Conservation (phyloP, 2,888 invertebrate genomes). For the Tipula vernalis region DNA sequence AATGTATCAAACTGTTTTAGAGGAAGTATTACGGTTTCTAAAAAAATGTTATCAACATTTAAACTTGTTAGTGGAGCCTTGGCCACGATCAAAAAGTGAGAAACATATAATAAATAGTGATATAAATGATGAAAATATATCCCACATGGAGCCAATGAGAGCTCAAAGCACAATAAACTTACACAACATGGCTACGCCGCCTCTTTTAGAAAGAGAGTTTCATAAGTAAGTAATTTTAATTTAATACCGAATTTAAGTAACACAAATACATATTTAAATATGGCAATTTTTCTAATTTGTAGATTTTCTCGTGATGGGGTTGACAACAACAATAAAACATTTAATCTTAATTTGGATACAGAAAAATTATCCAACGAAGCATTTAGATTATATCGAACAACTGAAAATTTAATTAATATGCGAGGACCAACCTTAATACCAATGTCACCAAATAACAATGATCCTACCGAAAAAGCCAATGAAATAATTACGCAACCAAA, state of each 20-base stretch:
- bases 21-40: slow-evolving; percentile 51
- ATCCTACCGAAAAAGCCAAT: background rate
- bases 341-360: slow-evolving; percentile 39
- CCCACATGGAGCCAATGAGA: background rate
- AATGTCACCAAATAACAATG: background rate
- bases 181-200: background rate
- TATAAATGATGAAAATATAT: background rate
- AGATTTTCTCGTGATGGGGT: background rate
- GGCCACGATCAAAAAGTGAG: slow-evolving; percentile 33
- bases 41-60: slow-evolving; percentile 47
- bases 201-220: background rate
- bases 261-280: background rate
- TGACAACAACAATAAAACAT: background rate
- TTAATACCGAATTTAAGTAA: too few species aligned
- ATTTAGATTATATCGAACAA: slow-evolving; percentile 49
- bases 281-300: background rate
- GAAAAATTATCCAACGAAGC: slow-evolving; percentile 55
- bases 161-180: background rate
- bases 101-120: slow-evolving; percentile 23
- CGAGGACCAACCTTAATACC: slow-evolving; percentile 46
- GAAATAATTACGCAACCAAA: background rate
- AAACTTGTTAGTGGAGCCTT: slow-evolving; percentile 22
- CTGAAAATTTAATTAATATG: slow-evolving; percentile 49
- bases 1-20: slow-evolving; percentile 56
- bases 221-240: background rate